Evolutionary conservation across 2,797 vertebrate genomes (phyloP).

Genomic region (Tragelaphus eurycerus): DNA sequence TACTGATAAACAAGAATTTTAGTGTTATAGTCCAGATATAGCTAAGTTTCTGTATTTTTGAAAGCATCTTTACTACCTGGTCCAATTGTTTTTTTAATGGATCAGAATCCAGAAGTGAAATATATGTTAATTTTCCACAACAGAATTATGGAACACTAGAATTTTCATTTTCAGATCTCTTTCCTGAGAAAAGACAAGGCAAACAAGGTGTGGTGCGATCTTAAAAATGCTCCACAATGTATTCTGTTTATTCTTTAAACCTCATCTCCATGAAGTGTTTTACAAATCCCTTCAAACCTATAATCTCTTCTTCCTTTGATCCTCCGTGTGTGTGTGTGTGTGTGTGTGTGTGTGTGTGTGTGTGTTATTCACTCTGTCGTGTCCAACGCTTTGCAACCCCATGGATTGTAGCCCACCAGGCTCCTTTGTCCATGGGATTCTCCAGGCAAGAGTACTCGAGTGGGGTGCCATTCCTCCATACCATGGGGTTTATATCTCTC

Average conservation of each 20-base stretch:
- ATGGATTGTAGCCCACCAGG: no score
- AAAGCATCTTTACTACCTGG: constrained; percentile 3
- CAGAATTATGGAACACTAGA: neutral
- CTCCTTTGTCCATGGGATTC: no score
- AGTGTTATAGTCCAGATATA: neutral
- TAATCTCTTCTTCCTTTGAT: neutral
- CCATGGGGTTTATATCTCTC: neutral
- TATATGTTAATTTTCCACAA: neutral
- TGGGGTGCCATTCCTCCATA: neutral
- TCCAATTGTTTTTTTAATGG: neutral
- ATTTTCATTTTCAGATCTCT: constrained; percentile 27
- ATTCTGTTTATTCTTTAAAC: neutral
- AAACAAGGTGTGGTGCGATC: neutral
- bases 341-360: no score
- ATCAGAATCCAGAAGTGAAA: neutral
- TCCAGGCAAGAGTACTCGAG: no score
- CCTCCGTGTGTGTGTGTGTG: no score
- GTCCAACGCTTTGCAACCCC: no score
- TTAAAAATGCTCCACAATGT: neutral
- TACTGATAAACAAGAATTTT: neutral
- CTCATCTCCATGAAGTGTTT: neutral
- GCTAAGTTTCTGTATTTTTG: neutral
- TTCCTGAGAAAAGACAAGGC: neutral
- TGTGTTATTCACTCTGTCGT: no score
- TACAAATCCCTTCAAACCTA: neutral